Base-by-base conservation (phyloP, 1,140 invertebrate genomes). In the Latrodectus geometricus region DNA sequence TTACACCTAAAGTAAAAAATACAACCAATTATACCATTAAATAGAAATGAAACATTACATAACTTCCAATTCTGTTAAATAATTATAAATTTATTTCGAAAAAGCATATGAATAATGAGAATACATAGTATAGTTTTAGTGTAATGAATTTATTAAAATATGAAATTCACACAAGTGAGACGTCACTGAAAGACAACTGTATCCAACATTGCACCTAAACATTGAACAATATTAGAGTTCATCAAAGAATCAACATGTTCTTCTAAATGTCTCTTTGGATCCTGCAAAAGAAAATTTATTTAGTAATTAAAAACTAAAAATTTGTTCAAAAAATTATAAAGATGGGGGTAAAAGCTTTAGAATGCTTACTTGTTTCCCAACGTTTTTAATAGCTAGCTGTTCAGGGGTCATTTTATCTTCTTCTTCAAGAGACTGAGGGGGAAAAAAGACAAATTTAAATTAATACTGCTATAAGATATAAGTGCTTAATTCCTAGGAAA, bases 391-490 rank as follows among this genome's bases (percentile, higher is more conserved):
- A 17, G 98, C 98, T 90, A 99, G 92, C 91, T 99, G 98, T 91
- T 99, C 98, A 0, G 97, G 96, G n/a, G 98, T 99, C 97, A 99
- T 99, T 91, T 99, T 99, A 91, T 99, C 98, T 92, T 99, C 99
- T 90, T 99, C 99, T 92, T 99, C 98, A 69, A 99, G 92, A 66
- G 98, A 96, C 95, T 95, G 88, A 17, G 90, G 91, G 85, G 20
- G 68, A 79, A 52, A 20, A 61, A 54, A n/a, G n/a, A 20, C 20
- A 76, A 54, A 76, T 35, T 35, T 35, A 35, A 35, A 35, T 35
- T 35, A 35, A 35, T 5, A 35, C 35, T 35, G 35, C 35, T 35
- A 35, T 35, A 35, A 35, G 5, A 35, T 35, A 35, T 35, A 35
- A 35, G 5, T 35, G 5, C 5, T n/a, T n/a, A n/a, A 35, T 35